These are phyloP conservation scores for Chymomyza amoena DNA, from an alignment of 2,888 invertebrate species.

Conservation along the genomic window DNA sequence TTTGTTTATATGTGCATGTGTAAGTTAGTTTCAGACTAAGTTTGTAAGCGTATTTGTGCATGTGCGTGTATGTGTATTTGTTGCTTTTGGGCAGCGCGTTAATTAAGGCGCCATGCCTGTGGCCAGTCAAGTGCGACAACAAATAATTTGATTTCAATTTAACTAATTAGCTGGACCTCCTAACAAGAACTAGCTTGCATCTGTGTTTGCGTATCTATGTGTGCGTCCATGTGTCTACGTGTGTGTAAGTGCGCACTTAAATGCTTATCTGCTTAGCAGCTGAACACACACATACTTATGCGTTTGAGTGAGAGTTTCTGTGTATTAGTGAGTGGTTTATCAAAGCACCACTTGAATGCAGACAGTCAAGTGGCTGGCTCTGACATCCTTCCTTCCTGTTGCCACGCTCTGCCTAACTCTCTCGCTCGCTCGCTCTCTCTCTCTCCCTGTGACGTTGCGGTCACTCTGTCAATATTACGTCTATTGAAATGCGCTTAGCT, in stretches of 20 bases:
- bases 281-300: conserved; percentile 21
- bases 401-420: conserved; percentile 29
- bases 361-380: conserved; percentile 60
- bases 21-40: not conserved
- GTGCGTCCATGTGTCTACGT: conserved; percentile 11
- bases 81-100: conserved; percentile 53
- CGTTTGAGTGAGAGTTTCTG: conserved; percentile 9
- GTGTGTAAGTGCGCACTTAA: conserved; percentile 41
- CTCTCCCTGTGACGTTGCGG: conserved; percentile 13
- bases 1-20: too few relatives aligned
- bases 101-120: conserved; percentile 70
- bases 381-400: conserved; percentile 63
- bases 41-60: not conserved
- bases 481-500: conserved; percentile 59
- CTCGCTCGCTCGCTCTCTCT: conserved; percentile 1
- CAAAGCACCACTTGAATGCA: conserved; percentile 64
- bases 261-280: conserved; percentile 65
- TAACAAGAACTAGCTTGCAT: not conserved
- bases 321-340: conserved; percentile 44
- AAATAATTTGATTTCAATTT: conserved; percentile 78
- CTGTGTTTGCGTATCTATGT: conserved; percentile 7
- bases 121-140: conserved; percentile 76
- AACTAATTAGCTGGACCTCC: conserved; percentile 74
- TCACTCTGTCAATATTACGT: conserved; percentile 61
- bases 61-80: not conserved